A percentile compares a stretch with the other conserved stretches of the same genome.
Conservation (phyloP, 1,140 invertebrate species). For the Belonocnema kinseyi region DNA sequence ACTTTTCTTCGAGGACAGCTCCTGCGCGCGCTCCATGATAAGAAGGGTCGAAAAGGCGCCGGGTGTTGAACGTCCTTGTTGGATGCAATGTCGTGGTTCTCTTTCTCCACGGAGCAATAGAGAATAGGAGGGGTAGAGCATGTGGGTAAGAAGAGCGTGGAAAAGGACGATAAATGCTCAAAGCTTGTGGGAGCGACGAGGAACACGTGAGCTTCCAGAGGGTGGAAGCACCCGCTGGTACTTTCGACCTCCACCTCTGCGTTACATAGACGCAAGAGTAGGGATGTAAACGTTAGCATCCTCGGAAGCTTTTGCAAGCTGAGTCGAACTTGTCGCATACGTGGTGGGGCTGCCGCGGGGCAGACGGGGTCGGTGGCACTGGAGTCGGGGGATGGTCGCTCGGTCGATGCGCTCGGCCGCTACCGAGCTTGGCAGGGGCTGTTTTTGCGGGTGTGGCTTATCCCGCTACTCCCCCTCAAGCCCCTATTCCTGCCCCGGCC, state of each 20-base stretch:
- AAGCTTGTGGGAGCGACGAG: not conserved
- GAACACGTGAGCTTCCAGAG: slow-evolving; percentile 4
- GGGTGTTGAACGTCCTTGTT: not conserved
- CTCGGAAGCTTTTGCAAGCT: slow-evolving; percentile 66
- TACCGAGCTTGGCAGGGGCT: slow-evolving; percentile 62
- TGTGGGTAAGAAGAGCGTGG: not conserved
- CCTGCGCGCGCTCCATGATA: not conserved
- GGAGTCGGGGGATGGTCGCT: slow-evolving; percentile 54
- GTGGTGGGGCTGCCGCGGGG: slow-evolving; percentile 54
- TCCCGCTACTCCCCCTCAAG: slow-evolving; percentile 56
- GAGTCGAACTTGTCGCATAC: slow-evolving; percentile 70
- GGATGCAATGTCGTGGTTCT: not conserved
- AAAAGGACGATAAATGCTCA: not conserved
- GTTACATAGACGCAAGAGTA: not conserved
- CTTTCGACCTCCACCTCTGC: not conserved
- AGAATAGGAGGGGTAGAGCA: not conserved
- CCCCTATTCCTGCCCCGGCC: slow-evolving; percentile 31
- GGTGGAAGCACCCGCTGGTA: slow-evolving; percentile 15
- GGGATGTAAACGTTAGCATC: slow-evolving; percentile 53
- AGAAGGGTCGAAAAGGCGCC: slow-evolving; percentile 12
- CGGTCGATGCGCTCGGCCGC: slow-evolving; percentile 68
- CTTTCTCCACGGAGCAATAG: not conserved
- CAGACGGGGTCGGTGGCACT: slow-evolving; percentile 48
- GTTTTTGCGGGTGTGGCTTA: slow-evolving; percentile 75
- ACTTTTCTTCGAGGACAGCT: slow-evolving; percentile 54